A percentile compares a stretch with the other conserved stretches of the same genome.
Evolutionary conservation across 2,797 vertebrate genomes (phyloP).

Genomic region (Oreochromis mossambicus): DNA sequence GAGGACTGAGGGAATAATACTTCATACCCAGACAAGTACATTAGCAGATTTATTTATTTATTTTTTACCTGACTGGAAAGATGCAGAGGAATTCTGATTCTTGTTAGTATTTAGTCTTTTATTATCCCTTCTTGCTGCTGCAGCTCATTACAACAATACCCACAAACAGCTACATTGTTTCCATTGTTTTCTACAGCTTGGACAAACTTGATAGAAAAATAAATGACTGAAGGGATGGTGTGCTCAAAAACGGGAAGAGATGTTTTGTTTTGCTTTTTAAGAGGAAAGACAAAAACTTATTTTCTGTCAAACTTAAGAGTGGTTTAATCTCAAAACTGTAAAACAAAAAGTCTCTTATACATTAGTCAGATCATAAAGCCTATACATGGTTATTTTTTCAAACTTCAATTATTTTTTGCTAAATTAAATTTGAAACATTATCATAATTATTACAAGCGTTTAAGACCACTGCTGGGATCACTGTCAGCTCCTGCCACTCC

Average conservation of each 20-base stretch:
- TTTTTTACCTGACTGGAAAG: background rate
- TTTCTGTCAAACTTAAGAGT: background rate
- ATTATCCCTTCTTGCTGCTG: background rate
- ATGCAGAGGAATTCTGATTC: background rate
- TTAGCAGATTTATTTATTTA: background rate
- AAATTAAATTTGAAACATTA: background rate
- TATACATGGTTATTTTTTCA: background rate
- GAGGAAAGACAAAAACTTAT: background rate
- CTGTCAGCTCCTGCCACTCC: background rate
- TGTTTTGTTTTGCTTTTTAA: background rate
- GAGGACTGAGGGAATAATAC: slow-evolving; percentile 4
- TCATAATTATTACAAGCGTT: background rate
- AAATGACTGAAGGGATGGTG: background rate
- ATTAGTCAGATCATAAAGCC: background rate
- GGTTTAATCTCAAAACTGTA: background rate
- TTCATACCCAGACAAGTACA: background rate
- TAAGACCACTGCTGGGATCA: background rate
- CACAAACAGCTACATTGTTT: background rate
- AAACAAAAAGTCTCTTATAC: background rate
- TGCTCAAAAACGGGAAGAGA: rapidly evolving
- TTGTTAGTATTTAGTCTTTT: background rate
- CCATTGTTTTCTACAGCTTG: background rate
- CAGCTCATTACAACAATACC: background rate
- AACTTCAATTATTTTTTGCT: background rate
- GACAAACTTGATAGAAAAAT: background rate